Conservation (phyloP, 2,113 vertebrate species). For the Sinocyclocheilus rhinocerous region DNA sequence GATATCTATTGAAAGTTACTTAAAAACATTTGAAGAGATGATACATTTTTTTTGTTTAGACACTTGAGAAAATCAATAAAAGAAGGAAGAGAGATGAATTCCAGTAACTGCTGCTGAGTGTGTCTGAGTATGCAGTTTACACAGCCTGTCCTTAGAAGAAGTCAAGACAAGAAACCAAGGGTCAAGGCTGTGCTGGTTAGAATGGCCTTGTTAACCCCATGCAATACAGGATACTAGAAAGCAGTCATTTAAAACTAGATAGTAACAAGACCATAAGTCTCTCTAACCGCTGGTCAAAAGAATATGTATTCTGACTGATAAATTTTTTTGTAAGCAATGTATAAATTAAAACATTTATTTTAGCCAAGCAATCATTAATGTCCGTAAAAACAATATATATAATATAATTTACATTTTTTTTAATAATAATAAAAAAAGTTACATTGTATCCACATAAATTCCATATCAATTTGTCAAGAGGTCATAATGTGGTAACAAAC, state of each 20-base stretch:
- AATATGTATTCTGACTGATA: not conserved
- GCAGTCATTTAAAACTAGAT: not conserved
- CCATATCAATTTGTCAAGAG: not conserved
- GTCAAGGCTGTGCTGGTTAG: not conserved
- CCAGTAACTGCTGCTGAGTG: slow-evolving; percentile 36
- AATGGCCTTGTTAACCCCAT: not conserved
- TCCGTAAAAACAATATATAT: no score
- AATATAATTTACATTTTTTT: no score
- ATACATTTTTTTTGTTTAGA: slow-evolving; percentile 36
- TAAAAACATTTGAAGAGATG: slow-evolving; percentile 7
- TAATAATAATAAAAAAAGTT: no score
- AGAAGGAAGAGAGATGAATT: slow-evolving; percentile 25
- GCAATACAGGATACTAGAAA: not conserved
- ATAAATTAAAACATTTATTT: not conserved
- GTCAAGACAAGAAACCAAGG: not conserved
- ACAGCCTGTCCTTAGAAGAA: slow-evolving; percentile 12
- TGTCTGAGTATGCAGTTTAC: slow-evolving; percentile 21
- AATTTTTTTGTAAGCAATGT: not conserved
- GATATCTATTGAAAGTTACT: not conserved
- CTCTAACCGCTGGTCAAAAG: not conserved
- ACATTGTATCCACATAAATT: not conserved
- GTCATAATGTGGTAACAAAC: not conserved
- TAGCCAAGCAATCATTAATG: not conserved
- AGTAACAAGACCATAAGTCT: not conserved
- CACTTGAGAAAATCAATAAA: slow-evolving; percentile 42